A percentile compares a stretch with the other conserved stretches of the same genome.
Conservation (phyloP, 2,797 vertebrate species). For the Chrysocyon brachyurus region DNA sequence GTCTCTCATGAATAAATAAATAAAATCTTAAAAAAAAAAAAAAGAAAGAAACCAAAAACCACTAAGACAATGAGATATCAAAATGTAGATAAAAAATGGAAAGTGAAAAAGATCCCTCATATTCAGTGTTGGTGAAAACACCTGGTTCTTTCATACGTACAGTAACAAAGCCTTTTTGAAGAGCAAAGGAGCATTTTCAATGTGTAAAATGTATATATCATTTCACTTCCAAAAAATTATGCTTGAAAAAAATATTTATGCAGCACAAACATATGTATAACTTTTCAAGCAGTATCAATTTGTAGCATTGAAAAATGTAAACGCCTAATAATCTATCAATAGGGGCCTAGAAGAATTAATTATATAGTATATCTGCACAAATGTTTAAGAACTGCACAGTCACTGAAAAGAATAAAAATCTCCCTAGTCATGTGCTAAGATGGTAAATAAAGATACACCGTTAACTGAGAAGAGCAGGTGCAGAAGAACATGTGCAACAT, state of each 20-base stretch:
- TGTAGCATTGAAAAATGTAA: constrained; percentile 24
- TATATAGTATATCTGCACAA: background rate
- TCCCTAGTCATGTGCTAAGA: background rate
- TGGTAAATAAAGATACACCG: background rate
- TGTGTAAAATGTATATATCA: background rate
- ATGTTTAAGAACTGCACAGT: background rate
- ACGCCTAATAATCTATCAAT: background rate
- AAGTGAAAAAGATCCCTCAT: background rate
- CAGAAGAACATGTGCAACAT: background rate
- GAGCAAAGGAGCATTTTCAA: background rate
- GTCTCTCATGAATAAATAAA: no score
- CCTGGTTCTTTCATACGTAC: background rate
- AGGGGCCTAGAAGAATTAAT: background rate
- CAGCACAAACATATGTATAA: background rate
- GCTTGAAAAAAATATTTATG: background rate
- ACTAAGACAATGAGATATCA: background rate
- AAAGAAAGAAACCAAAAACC: background rate
- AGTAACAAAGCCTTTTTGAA: background rate
- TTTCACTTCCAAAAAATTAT: background rate
- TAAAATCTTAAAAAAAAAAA: no score
- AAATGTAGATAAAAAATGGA: background rate
- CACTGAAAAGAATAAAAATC: background rate
- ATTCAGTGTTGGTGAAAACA: background rate
- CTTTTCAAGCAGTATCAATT: constrained; percentile 13
- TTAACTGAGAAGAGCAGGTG: background rate